phyloP scores from a whole-genome alignment of 2,113 vertebrate genomes.

The Sisor rabdophorus region DNA sequence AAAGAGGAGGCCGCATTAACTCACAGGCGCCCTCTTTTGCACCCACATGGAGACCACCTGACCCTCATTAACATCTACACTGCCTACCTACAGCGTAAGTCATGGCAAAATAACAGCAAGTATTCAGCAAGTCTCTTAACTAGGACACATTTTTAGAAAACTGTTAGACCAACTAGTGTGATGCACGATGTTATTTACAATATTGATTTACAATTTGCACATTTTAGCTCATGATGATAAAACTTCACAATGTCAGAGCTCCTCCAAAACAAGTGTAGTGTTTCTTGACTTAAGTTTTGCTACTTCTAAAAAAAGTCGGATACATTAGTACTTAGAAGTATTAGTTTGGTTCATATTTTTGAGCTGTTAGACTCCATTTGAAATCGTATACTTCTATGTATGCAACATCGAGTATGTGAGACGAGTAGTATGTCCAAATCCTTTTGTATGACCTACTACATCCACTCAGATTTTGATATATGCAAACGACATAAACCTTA shows the following conservation, averaged over 20 bases:
- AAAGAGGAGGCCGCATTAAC: slow-evolving; percentile 66
- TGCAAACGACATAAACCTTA: too few relatives aligned
- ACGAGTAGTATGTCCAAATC: too few relatives aligned
- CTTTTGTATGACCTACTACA: too few relatives aligned
- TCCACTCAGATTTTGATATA: too few relatives aligned
- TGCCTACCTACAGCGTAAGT: slow-evolving; percentile 80
- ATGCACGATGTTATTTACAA: background rate
- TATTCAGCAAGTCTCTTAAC: background rate
- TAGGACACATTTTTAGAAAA: background rate
- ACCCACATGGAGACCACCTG: slow-evolving; percentile 77
- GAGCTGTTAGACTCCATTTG: background rate
- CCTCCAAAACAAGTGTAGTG: too few relatives aligned
- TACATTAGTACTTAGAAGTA: background rate
- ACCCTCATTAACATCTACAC: slow-evolving; percentile 83
- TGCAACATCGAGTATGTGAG: background rate
- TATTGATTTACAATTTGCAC: background rate
- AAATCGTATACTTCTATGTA: background rate
- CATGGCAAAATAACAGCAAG: background rate
- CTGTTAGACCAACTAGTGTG: background rate
- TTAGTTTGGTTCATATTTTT: background rate
- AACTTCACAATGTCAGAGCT: too few relatives aligned
- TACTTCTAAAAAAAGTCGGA: background rate
- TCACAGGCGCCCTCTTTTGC: slow-evolving; percentile 75
- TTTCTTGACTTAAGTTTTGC: too few relatives aligned
- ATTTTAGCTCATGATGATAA: background rate